phyloP scores from a whole-genome alignment of 2,888 invertebrate genomes.

The Fragum whitleyi region DNA sequence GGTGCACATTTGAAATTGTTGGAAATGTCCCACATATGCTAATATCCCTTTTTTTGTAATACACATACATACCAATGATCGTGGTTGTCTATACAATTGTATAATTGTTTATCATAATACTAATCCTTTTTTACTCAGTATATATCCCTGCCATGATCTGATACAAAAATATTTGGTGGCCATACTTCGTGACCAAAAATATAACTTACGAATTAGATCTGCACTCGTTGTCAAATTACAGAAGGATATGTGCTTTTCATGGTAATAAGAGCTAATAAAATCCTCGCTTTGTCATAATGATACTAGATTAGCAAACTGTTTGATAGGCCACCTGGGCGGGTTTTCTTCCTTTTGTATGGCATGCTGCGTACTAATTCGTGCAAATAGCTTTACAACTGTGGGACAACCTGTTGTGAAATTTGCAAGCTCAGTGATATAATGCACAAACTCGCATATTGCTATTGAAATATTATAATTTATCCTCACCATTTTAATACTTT shows the following conservation, averaged over 20 bases:
- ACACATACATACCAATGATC: too few species aligned
- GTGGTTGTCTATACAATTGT: too few species aligned
- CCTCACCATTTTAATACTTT: too few species aligned
- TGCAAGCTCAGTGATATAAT: background rate
- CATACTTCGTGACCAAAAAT: background rate
- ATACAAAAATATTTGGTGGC: too few species aligned
- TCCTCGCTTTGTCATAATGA: background rate
- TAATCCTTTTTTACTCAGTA: too few species aligned
- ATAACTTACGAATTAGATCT: background rate
- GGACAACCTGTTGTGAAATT: background rate
- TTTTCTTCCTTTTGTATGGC: background rate
- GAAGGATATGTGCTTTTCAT: background rate
- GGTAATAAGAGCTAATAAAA: background rate
- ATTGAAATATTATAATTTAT: background rate
- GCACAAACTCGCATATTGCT: background rate
- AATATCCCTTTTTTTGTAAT: too few species aligned
- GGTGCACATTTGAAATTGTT: too few species aligned
- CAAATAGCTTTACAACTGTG: background rate
- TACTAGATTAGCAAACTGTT: background rate
- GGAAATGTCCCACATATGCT: too few species aligned
- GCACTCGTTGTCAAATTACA: background rate
- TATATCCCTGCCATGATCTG: too few species aligned
- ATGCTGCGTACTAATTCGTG: background rate
- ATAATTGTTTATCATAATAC: too few species aligned
- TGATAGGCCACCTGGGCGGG: background rate